Conservation (phyloP, 2,113 vertebrate species). For the Gambusia affinis region DNA sequence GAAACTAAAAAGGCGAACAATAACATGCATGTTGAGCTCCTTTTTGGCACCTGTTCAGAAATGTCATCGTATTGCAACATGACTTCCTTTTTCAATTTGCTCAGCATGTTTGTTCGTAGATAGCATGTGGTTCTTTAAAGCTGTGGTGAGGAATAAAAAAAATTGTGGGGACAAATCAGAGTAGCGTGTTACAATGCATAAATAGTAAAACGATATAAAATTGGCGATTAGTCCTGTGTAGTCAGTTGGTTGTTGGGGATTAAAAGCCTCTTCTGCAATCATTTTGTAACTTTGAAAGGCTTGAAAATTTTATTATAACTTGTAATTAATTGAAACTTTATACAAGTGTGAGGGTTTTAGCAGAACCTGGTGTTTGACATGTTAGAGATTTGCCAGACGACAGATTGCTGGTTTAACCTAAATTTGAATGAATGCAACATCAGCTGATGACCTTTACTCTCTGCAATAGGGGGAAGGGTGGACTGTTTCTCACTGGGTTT, state of each 20-base stretch:
- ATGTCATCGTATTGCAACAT: not conserved
- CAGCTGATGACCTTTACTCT: slow-evolving; percentile 10
- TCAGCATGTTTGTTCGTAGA: not conserved
- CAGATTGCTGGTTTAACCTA: slow-evolving; percentile 47
- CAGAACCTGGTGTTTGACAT: not conserved
- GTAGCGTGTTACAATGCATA: not conserved
- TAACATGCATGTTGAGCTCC: not conserved
- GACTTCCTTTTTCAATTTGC: not conserved
- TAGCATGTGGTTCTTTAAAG: not conserved
- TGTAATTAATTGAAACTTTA: not conserved
- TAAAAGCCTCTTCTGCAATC: not conserved
- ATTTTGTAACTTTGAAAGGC: not conserved
- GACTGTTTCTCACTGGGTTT: slow-evolving; percentile 10
- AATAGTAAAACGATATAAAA: not conserved
- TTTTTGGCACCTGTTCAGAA: not conserved
- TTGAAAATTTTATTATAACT: not conserved
- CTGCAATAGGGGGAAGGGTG: not conserved
- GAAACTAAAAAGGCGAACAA: too few species aligned
- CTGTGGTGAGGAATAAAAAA: not conserved
- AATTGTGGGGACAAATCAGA: not conserved
- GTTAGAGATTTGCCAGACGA: slow-evolving; percentile 26
- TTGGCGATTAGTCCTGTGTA: not conserved
- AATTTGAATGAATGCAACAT: slow-evolving; percentile 34
- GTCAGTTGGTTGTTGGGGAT: not conserved
- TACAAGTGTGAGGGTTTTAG: not conserved